Evolutionary conservation across 2,888 invertebrate genomes (phyloP).

Genomic region (Serrognathus titanus): DNA sequence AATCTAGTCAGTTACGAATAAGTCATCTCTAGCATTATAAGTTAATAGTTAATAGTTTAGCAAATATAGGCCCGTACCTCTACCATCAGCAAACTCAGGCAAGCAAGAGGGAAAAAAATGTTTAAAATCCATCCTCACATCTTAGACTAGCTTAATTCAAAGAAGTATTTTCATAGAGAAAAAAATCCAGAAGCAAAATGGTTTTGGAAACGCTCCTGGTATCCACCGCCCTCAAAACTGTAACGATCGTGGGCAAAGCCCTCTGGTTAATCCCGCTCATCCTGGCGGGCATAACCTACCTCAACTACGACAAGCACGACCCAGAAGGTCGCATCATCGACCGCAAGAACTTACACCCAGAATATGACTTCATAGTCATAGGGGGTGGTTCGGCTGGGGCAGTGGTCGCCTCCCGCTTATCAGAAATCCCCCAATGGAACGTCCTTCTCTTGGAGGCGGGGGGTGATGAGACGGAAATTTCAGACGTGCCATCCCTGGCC

Average conservation of each 20-base stretch:
- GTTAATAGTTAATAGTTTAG: no score
- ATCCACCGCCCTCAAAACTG: conserved; percentile 74
- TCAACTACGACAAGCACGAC: conserved; percentile 75
- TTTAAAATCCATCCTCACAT: no score
- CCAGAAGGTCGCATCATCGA: conserved; percentile 76
- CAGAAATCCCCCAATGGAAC: conserved; percentile 73
- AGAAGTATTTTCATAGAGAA: no score
- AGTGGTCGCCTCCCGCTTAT: conserved; percentile 72
- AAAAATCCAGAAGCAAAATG: conserved; percentile 51
- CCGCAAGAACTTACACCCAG: conserved; percentile 58
- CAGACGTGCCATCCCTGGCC: conserved; percentile 82
- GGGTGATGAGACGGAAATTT: conserved; percentile 83
- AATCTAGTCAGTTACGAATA: no score
- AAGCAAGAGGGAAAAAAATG: no score
- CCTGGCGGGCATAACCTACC: conserved; percentile 76
- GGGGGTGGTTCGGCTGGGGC: conserved; percentile 90
- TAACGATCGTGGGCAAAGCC: conserved; percentile 72
- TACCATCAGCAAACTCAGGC: no score
- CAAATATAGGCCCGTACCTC: no score
- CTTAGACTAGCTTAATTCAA: no score
- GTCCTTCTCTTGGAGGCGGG: conserved; percentile 80
- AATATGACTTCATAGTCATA: conserved; percentile 81
- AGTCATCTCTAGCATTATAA: no score
- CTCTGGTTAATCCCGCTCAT: conserved; percentile 82
- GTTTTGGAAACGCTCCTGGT: conserved; percentile 71